Conservation (phyloP, 92 coral and sea anemone species). For the Bergia puertoricense region DNA sequence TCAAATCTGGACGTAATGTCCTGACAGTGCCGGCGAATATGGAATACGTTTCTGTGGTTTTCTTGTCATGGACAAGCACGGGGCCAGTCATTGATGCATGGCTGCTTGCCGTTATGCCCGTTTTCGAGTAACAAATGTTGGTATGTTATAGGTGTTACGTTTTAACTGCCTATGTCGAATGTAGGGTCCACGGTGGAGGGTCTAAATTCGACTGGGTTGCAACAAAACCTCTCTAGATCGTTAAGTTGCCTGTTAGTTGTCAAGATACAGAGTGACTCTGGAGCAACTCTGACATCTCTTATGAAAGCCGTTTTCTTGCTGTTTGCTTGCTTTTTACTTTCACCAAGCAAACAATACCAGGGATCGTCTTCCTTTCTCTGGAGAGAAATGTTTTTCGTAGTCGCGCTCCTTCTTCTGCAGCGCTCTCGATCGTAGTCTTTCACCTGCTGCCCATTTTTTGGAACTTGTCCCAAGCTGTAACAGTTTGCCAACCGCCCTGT, state of each 20-base stretch:
- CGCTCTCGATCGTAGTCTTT: constrained; percentile 13
- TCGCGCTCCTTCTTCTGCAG: neutral
- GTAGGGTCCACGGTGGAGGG: constrained; percentile 56
- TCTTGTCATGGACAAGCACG: constrained; percentile 38
- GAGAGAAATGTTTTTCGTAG: constrained; percentile 2
- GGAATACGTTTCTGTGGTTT: constrained; percentile 29
- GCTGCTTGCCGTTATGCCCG: constrained; percentile 41
- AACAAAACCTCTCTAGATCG: constrained; percentile 47
- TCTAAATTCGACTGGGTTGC: constrained; percentile 37
- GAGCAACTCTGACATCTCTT: constrained; percentile 46
- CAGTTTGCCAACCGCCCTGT: constrained; percentile 23
- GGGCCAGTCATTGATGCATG: constrained; percentile 45
- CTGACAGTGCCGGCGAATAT: constrained; percentile 25
- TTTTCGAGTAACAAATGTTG: constrained; percentile 42
- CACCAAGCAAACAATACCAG: constrained; percentile 44
- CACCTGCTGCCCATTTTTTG: constrained; percentile 1
- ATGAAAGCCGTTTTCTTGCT: constrained; percentile 41
- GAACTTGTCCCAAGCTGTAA: neutral
- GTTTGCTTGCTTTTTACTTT: constrained; percentile 41
- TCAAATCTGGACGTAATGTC: constrained; percentile 24
- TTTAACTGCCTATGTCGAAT: constrained; percentile 46
- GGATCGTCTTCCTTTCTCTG: constrained; percentile 27
- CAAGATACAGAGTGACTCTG: constrained; percentile 49
- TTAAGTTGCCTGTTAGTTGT: constrained; percentile 48
- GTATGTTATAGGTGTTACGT: constrained; percentile 50